Conservation (phyloP, 2,113 vertebrate genomes). For the Limanda limanda region DNA sequence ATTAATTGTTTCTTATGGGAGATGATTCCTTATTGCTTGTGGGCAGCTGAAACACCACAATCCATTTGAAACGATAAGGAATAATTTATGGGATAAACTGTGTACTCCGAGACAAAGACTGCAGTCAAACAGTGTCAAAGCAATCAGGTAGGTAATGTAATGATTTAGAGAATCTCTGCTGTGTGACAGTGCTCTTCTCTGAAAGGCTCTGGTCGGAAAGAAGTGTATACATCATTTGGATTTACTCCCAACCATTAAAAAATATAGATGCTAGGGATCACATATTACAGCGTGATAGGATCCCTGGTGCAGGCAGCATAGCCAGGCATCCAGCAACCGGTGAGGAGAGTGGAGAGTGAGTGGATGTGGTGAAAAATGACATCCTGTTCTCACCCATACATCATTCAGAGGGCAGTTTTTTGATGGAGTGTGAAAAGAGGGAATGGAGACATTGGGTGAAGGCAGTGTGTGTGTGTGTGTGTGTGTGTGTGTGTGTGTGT, state of each 20-base stretch:
- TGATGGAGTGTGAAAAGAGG: slow-evolving; percentile 54
- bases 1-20: background rate
- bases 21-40: background rate
- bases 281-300: slow-evolving; percentile 64
- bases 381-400: slow-evolving; percentile 65
- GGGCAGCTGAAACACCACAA: background rate
- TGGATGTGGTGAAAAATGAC: slow-evolving; percentile 73
- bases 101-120: slow-evolving; percentile 6
- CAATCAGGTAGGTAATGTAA: background rate
- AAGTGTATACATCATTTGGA: slow-evolving; percentile 68
- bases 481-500: slow-evolving; percentile 14
- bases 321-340: slow-evolving; percentile 6
- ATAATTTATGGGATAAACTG: slow-evolving; percentile 1
- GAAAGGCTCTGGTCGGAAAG: slow-evolving; percentile 21
- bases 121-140: background rate
- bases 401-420: slow-evolving; percentile 69
- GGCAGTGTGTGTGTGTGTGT: slow-evolving; percentile 23
- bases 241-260: slow-evolving; percentile 76
- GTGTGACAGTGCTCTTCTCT: slow-evolving; percentile 10
- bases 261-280: slow-evolving; percentile 68
- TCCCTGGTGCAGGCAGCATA: slow-evolving; percentile 20
- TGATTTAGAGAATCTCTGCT: slow-evolving; percentile 5
- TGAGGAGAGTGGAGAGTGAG: slow-evolving; percentile 36
- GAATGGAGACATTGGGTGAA: slow-evolving; percentile 64
- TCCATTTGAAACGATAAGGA: background rate